Evolutionary conservation across 1,140 invertebrate species (phyloP), one percentile per base, ranked within the genome.

Genomic region (Drosophila pectinifera): DNA sequence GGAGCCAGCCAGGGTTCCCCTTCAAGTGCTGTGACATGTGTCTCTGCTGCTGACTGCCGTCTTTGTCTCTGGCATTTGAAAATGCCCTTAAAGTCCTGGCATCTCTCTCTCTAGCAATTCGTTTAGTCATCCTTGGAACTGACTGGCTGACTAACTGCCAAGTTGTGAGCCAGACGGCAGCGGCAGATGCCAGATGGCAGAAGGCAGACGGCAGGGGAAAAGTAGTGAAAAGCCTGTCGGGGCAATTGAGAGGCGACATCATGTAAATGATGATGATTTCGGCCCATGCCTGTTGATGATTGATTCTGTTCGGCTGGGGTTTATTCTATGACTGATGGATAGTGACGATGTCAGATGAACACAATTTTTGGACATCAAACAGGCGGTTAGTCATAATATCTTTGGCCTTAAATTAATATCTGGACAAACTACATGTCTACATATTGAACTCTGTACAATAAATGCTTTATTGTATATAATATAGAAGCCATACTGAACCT

Each of bases 241-340:
- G 68, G 63, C 73, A 86, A 78, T 85, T 67, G 64, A 74, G 58
- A 34, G 54, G 45, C 53, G 63, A 49, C 43, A 59, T 65, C 78
- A 74, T 63, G 69, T 72, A 80, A 88, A 76, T 68, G 62, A 58
- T 75, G 63, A 78, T 61, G 43, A 67, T 59, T 43, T 51, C 41
- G 53, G 45, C 49, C 48, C 7, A 41, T 62, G 42, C 31, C 46
- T 73, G 43, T 26, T 58, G 53, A 45, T 46, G 70, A 75, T 64
- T 64, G 70, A 75, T 74, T 63, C 49, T 20, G 48, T 41, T 59
- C 16, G 59, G n/a, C 18, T 68, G 14, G 41, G 16, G 18, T 24
- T 14, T 20, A 8, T 28, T 14, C 24, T 31, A 41, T 8, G 28
- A 22, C 20, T 14, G n/a, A n/a, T n/a, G n/a, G 8, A 16, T 26